Conservation (phyloP, 2,797 vertebrate species). For the Odontamblyopus lacepedii region DNA sequence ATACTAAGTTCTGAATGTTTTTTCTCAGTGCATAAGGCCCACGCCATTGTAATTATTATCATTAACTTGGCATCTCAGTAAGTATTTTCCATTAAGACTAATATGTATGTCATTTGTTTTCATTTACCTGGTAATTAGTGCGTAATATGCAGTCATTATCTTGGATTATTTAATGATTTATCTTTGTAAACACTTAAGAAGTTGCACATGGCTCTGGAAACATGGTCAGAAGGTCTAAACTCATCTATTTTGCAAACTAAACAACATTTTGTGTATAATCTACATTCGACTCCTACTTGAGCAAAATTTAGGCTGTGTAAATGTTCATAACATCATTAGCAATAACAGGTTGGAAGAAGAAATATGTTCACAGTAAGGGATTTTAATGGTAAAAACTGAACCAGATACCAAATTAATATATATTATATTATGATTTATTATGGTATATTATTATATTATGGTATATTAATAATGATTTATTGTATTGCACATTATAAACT, state of each 20-base stretch:
- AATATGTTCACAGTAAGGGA: no score
- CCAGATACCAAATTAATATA: no score
- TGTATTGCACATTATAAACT: no score
- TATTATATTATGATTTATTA: no score
- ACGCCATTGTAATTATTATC: not conserved
- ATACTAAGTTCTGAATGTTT: constrained; percentile 8
- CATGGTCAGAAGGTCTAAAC: not conserved
- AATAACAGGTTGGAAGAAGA: not conserved
- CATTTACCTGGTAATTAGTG: constrained; percentile 3
- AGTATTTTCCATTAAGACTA: not conserved
- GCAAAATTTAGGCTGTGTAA: not conserved
- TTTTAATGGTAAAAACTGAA: no score
- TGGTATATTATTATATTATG: no score
- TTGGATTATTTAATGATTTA: constrained; percentile 1
- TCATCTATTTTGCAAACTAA: not conserved
- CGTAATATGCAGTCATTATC: constrained; percentile 4
- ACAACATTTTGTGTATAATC: not conserved
- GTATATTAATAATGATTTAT: no score
- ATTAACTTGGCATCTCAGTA: not conserved
- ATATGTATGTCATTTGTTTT: constrained; percentile 3
- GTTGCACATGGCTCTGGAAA: not conserved
- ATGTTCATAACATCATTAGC: not conserved
- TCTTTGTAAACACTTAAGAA: not conserved
- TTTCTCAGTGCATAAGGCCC: not conserved
- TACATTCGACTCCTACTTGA: not conserved